Evolutionary conservation across 2,113 vertebrate species (phyloP).

Genomic region (Labeo catla): DNA sequence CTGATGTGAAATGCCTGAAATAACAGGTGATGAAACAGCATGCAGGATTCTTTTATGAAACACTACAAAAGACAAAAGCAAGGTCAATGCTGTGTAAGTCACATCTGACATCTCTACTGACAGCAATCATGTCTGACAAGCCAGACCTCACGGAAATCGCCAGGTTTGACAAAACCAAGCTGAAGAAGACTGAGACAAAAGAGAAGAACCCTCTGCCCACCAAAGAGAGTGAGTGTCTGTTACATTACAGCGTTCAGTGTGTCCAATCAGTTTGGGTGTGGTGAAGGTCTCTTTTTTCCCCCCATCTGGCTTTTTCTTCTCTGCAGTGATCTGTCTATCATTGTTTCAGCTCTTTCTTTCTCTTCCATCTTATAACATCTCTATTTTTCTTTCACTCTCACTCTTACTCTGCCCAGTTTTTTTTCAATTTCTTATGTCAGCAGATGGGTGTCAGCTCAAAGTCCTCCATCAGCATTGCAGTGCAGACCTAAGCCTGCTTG

Average conservation of each 20-base stretch:
- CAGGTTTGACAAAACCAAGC: constrained; percentile 88
- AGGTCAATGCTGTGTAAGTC: constrained; percentile 52
- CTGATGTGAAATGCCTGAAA: background rate
- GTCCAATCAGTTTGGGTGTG: constrained; percentile 43
- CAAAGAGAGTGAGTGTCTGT: constrained; percentile 86
- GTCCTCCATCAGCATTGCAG: constrained; percentile 50
- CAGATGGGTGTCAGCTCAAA: constrained; percentile 44
- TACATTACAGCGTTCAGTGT: background rate
- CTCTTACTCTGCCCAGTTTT: background rate
- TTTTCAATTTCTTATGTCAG: constrained; percentile 55
- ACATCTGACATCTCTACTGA: constrained; percentile 40
- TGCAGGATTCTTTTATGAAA: background rate
- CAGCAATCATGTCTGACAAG: constrained; percentile 88
- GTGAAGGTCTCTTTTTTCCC: constrained; percentile 20
- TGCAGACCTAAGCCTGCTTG: constrained; percentile 44
- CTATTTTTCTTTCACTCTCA: constrained; percentile 23
- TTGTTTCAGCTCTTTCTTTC: background rate
- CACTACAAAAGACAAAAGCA: constrained; percentile 25
- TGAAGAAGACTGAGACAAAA: constrained; percentile 91
- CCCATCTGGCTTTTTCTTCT: background rate
- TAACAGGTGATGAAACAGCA: background rate
- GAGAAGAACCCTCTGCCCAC: constrained; percentile 89
- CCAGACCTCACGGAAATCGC: constrained; percentile 87
- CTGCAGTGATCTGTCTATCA: constrained; percentile 30
- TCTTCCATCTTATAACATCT: background rate